phyloP scores from a whole-genome alignment of 2,888 invertebrate genomes.

The Cheilosia variabilis region DNA sequence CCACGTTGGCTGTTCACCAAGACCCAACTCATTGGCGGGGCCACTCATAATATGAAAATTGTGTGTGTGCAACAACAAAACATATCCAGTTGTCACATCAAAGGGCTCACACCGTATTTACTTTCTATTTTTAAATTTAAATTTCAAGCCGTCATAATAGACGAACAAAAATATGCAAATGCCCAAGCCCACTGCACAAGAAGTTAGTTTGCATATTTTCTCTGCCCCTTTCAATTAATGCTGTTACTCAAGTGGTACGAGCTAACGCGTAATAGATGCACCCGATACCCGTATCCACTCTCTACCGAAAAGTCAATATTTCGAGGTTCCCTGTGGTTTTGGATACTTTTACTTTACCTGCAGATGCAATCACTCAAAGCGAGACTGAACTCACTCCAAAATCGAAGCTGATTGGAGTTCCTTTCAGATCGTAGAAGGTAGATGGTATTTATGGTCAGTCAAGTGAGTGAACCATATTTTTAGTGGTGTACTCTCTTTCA shows the following conservation, averaged over 20 bases:
- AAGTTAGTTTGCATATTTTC: constrained; percentile 53
- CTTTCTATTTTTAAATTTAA: constrained; percentile 42
- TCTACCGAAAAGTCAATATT: constrained; percentile 31
- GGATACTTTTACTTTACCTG: constrained; percentile 48
- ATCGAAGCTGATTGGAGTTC: constrained; percentile 1
- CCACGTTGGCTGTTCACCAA: constrained; percentile 30
- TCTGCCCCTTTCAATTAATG: constrained; percentile 27
- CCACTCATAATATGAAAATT: neutral
- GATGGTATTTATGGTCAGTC: constrained; percentile 2
- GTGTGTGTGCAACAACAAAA: neutral
- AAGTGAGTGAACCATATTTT: constrained; percentile 49
- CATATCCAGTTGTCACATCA: constrained; percentile 27
- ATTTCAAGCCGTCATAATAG: no score
- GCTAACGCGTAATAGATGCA: neutral
- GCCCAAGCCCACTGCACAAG: constrained; percentile 16
- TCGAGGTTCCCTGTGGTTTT: constrained; percentile 31
- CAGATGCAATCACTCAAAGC: constrained; percentile 36
- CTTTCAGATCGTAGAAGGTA: neutral
- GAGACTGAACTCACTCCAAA: constrained; percentile 5
- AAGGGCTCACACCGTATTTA: constrained; percentile 20
- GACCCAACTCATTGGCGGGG: constrained; percentile 16
- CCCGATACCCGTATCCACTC: neutral
- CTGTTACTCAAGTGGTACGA: constrained; percentile 24
- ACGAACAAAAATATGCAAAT: constrained; percentile 17
- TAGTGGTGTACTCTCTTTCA: constrained; percentile 1